Evolutionary conservation across 2,797 vertebrate genomes (phyloP).

Genomic region (Huso huso): DNA sequence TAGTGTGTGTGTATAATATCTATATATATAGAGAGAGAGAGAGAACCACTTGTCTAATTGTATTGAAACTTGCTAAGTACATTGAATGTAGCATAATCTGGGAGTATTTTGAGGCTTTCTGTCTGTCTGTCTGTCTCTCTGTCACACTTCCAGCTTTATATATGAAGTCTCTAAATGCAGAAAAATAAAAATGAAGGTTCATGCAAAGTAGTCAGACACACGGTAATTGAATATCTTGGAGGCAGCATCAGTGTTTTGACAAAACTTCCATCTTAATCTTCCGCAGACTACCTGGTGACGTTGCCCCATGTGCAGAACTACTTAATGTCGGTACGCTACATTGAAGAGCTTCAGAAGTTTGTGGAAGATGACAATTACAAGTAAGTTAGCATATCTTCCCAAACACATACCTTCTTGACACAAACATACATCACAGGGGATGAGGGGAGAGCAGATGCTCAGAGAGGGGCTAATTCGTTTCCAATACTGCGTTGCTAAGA

Average conservation of each 20-base stretch:
- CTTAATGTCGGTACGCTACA: constrained; percentile 86
- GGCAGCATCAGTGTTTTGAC: not conserved
- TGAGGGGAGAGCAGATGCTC: not conserved
- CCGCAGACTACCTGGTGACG: constrained; percentile 74
- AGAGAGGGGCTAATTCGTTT: not conserved
- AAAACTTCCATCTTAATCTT: not conserved
- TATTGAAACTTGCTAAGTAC: too few species aligned
- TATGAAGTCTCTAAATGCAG: too few species aligned
- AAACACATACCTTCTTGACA: not conserved
- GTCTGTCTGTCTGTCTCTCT: not conserved
- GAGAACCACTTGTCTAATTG: too few species aligned
- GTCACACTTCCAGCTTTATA: not conserved
- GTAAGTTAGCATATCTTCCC: constrained; percentile 53
- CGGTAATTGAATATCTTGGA: not conserved
- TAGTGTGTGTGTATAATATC: too few species aligned
- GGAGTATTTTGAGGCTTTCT: not conserved
- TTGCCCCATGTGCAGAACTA: constrained; percentile 90
- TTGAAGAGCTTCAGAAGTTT: constrained; percentile 93
- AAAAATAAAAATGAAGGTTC: too few species aligned
- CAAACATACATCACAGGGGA: not conserved
- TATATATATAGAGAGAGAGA: too few species aligned
- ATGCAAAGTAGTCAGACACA: too few species aligned
- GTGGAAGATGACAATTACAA: constrained; percentile 95
- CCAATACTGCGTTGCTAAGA: not conserved
- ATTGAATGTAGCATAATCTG: too few species aligned